Evolutionary conservation across 2,888 invertebrate species (phyloP).

Genomic region (Quadroppia sp.): DNA sequence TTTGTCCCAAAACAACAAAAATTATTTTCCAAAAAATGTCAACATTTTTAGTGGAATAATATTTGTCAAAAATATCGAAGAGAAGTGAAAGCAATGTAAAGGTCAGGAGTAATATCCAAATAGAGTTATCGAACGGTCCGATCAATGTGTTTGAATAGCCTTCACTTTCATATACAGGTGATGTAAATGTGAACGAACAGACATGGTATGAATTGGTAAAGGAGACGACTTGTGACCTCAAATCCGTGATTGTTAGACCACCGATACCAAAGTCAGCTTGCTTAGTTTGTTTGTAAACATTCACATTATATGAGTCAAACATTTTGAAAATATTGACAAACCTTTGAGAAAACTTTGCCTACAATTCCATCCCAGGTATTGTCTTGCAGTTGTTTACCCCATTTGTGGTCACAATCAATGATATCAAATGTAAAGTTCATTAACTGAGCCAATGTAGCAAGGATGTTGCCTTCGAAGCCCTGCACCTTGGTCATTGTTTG

Average conservation of each 20-base stretch:
- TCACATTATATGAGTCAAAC: not conserved
- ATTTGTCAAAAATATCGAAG: not conserved
- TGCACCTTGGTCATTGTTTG: too few species aligned
- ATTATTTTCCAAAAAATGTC: not conserved
- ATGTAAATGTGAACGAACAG: constrained; percentile 31
- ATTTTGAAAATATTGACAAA: not conserved
- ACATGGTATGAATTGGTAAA: constrained; percentile 24
- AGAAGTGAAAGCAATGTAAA: not conserved
- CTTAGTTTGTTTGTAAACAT: not conserved
- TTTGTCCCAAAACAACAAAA: not conserved
- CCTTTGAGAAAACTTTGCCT: not conserved
- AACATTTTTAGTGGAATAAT: not conserved
- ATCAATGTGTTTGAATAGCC: not conserved
- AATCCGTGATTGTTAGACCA: constrained; percentile 28
- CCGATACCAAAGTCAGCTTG: constrained; percentile 36
- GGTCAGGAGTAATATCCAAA: constrained; percentile 12
- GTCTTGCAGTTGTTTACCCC: not conserved
- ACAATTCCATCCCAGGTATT: not conserved
- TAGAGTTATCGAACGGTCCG: not conserved
- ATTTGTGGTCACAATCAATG: not conserved
- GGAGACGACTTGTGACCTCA: constrained; percentile 8
- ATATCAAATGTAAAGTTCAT: not conserved
- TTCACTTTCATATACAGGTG: not conserved
- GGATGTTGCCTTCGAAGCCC: not conserved
- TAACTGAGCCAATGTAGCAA: not conserved